Conservation (phyloP, 1,140 invertebrate genomes). For the Octopus sinensis region DNA sequence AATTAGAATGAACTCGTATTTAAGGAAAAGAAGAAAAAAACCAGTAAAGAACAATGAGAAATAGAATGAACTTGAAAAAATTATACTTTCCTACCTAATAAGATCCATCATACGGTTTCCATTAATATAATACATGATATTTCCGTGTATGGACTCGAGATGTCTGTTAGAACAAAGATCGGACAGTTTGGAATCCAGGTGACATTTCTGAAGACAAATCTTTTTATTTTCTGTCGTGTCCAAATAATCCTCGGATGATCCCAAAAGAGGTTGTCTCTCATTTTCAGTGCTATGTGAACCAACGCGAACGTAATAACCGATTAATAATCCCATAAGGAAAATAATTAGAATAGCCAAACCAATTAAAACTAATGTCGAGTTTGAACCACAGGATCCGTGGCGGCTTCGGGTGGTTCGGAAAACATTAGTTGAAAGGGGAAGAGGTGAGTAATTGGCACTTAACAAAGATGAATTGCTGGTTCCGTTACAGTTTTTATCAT, state of each 20-base stretch:
- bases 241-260: neutral
- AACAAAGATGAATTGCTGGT: too few relatives aligned
- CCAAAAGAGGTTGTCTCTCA: neutral
- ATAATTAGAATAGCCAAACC: neutral
- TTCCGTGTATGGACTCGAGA: neutral
- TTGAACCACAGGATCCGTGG: too few relatives aligned
- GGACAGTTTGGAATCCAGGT: neutral
- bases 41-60: too few relatives aligned
- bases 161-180: neutral
- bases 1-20: too few relatives aligned
- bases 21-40: too few relatives aligned
- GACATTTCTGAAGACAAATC: neutral
- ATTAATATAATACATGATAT: constrained; percentile 7
- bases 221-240: neutral
- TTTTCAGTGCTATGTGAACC: neutral
- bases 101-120: neutral
- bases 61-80: too few relatives aligned
- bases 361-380: neutral
- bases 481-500: too few relatives aligned
- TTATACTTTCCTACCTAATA: neutral
- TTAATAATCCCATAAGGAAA: neutral
- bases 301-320: neutral
- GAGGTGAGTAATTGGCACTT: too few relatives aligned
- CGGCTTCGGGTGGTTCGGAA: too few relatives aligned
- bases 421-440: too few relatives aligned